Evolutionary conservation across 2,797 vertebrate genomes (phyloP).

Genomic region (Enteromius unitaeniatus): DNA sequence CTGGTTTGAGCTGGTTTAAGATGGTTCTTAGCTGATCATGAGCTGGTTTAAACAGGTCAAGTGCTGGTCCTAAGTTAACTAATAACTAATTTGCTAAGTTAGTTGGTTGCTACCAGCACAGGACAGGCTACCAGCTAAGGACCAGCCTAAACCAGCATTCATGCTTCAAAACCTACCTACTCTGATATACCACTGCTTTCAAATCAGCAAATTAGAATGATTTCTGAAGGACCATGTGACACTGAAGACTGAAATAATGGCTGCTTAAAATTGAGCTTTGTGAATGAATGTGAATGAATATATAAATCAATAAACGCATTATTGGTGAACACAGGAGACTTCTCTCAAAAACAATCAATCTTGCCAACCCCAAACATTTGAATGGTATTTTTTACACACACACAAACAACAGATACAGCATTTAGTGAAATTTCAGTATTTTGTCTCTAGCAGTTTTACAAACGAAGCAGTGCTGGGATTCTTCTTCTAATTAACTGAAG

Average conservation of each 20-base stretch:
- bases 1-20: too few species aligned
- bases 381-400: neutral
- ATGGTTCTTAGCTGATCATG: too few species aligned
- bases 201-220: neutral
- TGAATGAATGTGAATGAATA: too few species aligned
- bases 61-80: too few species aligned
- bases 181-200: neutral
- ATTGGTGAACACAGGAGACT: neutral
- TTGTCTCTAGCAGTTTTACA: constrained; percentile 19
- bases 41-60: too few species aligned
- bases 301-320: neutral
- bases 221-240: neutral
- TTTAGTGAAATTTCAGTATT: constrained; percentile 12
- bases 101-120: too few species aligned
- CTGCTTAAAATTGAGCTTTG: neutral
- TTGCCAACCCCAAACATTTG: neutral
- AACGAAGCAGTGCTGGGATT: constrained; percentile 12
- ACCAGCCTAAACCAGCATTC: too few species aligned
- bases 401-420: neutral
- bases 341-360: neutral
- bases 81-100: too few species aligned
- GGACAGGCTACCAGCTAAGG: too few species aligned
- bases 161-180: too few species aligned
- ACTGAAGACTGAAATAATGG: neutral
- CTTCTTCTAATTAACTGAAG: constrained; percentile 39